These are phyloP conservation scores for Euthynnus affinis DNA, from an alignment of 2,797 vertebrate species.

Conservation along the genomic window DNA sequence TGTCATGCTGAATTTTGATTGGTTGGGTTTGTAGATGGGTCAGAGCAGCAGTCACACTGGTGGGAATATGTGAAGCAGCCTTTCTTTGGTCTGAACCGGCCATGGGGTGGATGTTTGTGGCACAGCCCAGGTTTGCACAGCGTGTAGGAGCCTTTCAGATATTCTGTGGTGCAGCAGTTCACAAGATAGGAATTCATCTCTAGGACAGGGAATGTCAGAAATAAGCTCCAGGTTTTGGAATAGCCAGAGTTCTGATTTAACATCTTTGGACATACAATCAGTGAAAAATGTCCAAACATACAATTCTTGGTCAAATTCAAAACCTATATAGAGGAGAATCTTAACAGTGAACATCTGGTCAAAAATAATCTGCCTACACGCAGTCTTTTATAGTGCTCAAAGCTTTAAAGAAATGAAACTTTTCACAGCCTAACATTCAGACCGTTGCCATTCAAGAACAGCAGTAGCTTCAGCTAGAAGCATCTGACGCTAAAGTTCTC, in stretches of 20 bases:
- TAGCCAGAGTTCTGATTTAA: constrained; percentile 35
- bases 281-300: constrained; percentile 49
- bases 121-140: constrained; percentile 6
- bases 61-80: too few species aligned
- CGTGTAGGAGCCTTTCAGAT: not conserved
- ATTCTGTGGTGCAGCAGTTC: not conserved
- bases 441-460: constrained; percentile 82
- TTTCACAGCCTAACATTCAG: constrained; percentile 72
- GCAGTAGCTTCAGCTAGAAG: constrained; percentile 14
- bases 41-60: not conserved
- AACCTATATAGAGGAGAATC: constrained; percentile 45
- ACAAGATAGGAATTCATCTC: not conserved
- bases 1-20: not conserved
- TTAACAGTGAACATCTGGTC: constrained; percentile 61
- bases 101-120: not conserved
- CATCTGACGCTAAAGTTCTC: constrained; percentile 67
- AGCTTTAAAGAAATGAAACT: constrained; percentile 76
- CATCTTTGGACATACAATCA: constrained; percentile 39
- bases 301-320: constrained; percentile 52
- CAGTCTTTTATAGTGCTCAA: constrained; percentile 70
- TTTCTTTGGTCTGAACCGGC: constrained; percentile 13
- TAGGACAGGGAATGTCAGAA: constrained; percentile 10
- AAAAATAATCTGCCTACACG: constrained; percentile 54
- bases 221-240: constrained; percentile 9
- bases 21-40: not conserved